phyloP scores from a whole-genome alignment of 2,797 vertebrate species.

The Schizothorax lantsangensis region DNA sequence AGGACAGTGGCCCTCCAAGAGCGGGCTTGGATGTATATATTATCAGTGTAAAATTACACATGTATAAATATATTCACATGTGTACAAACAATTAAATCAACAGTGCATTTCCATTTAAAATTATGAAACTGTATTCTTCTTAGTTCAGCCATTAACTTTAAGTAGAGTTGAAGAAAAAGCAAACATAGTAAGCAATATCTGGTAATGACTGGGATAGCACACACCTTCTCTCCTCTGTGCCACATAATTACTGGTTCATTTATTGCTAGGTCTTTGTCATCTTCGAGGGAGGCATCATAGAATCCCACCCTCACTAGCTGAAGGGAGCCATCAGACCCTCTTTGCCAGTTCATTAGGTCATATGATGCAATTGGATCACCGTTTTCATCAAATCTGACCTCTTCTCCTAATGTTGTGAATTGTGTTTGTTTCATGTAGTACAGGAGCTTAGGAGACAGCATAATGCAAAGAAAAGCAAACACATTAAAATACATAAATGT shows the following conservation, averaged over 20 bases:
- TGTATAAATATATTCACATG: background rate
- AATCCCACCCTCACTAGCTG: conserved; percentile 47
- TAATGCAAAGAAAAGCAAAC: background rate
- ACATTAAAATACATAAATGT: background rate
- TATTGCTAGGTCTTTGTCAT: too few relatives aligned
- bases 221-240: conserved; percentile 64
- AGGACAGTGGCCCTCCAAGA: background rate
- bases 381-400: conserved; percentile 55
- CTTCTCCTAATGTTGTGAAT: conserved; percentile 73
- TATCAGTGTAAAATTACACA: background rate
- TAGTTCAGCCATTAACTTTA: conserved; percentile 56
- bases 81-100: conserved; percentile 9
- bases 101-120: conserved; percentile 7
- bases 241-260: too few relatives aligned
- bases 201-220: conserved; percentile 58
- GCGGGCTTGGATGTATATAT: background rate
- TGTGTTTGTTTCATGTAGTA: conserved; percentile 74
- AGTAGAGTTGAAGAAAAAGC: conserved; percentile 63
- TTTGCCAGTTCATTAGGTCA: conserved; percentile 80
- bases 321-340: conserved; percentile 68
- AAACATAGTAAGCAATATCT: conserved; percentile 64
- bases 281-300: too few relatives aligned
- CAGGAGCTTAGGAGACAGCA: conserved; percentile 66
- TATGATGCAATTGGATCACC: conserved; percentile 56
- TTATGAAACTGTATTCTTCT: conserved; percentile 26